A percentile compares a stretch with the other conserved stretches of the same genome.
Evolutionary conservation across 2,113 vertebrate genomes (phyloP).

Genomic region (Cebidichthys violaceus): DNA sequence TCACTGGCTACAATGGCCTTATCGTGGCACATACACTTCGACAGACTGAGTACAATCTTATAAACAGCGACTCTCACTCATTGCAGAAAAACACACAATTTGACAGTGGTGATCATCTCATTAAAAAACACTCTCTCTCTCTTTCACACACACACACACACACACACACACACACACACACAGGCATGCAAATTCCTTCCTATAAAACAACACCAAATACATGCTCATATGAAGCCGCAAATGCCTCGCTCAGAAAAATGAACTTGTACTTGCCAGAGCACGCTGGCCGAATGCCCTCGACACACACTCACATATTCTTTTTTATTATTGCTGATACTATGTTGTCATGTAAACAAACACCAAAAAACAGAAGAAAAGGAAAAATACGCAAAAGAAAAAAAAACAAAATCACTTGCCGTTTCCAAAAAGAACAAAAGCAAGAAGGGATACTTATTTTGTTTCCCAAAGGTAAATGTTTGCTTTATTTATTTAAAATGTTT

Average conservation of each 20-base stretch:
- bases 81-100: slow-evolving; percentile 60
- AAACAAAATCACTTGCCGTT: slow-evolving; percentile 11
- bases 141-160: background rate
- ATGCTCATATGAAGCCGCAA: slow-evolving; percentile 56
- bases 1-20: slow-evolving; percentile 70
- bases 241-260: slow-evolving; percentile 52
- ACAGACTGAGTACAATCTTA: slow-evolving; percentile 65
- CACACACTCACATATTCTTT: slow-evolving; percentile 63
- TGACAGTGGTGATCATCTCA: slow-evolving; percentile 46
- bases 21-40: slow-evolving; percentile 62
- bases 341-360: slow-evolving; percentile 60
- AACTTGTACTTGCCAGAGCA: slow-evolving; percentile 60
- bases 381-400: slow-evolving; percentile 6
- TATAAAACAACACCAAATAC: slow-evolving; percentile 62
- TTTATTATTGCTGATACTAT: slow-evolving; percentile 58
- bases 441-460: slow-evolving; percentile 14
- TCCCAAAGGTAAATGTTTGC: background rate
- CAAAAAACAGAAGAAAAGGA: slow-evolving; percentile 28
- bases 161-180: slow-evolving; percentile 41
- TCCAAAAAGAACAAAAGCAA: slow-evolving; percentile 12
- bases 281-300: slow-evolving; percentile 54
- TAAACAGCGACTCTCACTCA: slow-evolving; percentile 56
- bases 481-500: slow-evolving; percentile 4
- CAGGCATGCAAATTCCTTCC: slow-evolving; percentile 56
- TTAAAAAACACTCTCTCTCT: slow-evolving; percentile 16